Percentiles rank a stretch among this genome's conserved stretches.
phyloP scores from a whole-genome alignment of 2,113 vertebrate genomes.

The Cairina moschata region DNA sequence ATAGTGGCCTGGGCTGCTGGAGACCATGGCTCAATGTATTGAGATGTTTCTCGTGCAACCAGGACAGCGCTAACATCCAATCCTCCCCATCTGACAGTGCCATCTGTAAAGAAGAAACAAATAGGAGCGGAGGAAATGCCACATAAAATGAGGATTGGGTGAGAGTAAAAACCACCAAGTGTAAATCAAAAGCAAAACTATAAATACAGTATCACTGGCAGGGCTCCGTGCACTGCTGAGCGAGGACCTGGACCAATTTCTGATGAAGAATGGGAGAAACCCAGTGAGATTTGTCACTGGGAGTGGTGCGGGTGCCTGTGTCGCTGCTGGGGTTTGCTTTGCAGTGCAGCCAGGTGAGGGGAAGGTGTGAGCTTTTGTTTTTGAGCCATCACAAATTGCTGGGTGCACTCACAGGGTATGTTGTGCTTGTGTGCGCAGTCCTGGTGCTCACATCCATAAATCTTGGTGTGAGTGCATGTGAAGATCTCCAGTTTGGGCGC shows the following conservation, averaged over 20 bases:
- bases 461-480: neutral
- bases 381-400: neutral
- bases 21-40: fast-evolving
- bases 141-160: neutral
- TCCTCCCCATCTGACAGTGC: too few species aligned
- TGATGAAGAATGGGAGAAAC: neutral
- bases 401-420: too few species aligned
- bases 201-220: neutral
- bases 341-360: fast-evolving
- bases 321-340: neutral
- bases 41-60: neutral
- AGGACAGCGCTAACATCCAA: neutral
- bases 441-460: neutral
- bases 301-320: neutral
- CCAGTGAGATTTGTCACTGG: neutral
- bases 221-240: fast-evolving
- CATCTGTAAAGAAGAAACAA: neutral
- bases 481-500: neutral
- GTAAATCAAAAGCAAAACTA: neutral
- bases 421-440: neutral
- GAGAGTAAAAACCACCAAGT: neutral
- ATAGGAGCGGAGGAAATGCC: neutral
- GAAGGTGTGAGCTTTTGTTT: fast-evolving
- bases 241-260: neutral
- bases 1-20: neutral